Evolutionary conservation across 2,888 invertebrate genomes (phyloP).

Genomic region (Himalopsyche anomala): DNA sequence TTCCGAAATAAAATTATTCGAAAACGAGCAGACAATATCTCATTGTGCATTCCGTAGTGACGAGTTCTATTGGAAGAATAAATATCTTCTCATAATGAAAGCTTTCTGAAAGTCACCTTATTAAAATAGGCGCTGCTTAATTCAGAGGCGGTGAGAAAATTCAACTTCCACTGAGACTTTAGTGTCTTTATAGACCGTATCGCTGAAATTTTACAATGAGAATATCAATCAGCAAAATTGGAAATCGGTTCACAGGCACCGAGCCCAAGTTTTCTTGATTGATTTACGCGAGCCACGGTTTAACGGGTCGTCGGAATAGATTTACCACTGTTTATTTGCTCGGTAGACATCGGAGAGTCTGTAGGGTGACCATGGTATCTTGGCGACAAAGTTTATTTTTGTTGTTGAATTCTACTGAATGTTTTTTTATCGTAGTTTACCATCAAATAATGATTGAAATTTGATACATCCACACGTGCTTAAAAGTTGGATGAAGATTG

Average conservation of each 20-base stretch:
- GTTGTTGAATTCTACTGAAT: too few species aligned
- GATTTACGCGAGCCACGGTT: conserved; percentile 30
- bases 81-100: neutral
- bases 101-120: neutral
- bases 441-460: too few species aligned
- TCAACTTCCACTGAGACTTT: neutral
- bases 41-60: neutral
- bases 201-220: neutral
- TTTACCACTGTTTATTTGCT: conserved; percentile 27
- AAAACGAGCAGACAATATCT: neutral
- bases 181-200: neutral
- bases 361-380: neutral
- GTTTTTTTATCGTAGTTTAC: too few species aligned
- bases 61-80: neutral
- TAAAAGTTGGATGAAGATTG: too few species aligned
- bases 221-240: conserved; percentile 15
- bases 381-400: neutral
- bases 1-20: too few species aligned
- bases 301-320: conserved; percentile 27
- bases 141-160: neutral
- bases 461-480: too few species aligned
- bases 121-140: neutral
- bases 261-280: conserved; percentile 19
- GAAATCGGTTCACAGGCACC: neutral
- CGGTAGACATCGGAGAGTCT: neutral